Evolutionary conservation across 2,113 vertebrate genomes (phyloP).

Genomic region (Accipiter virgatus): DNA sequence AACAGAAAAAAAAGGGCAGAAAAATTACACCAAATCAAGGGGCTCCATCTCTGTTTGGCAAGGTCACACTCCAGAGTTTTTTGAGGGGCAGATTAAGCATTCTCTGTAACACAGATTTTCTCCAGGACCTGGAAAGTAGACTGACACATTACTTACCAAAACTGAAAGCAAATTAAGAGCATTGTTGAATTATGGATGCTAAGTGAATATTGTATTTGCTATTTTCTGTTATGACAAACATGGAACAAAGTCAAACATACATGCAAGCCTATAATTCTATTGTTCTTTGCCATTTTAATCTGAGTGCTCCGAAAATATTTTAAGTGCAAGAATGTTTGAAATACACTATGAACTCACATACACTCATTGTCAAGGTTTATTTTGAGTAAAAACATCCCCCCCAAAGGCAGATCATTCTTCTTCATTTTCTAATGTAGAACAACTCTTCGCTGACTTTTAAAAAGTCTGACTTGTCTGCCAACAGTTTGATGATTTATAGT

Average conservation of each 20-base stretch:
- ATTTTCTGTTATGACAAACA: background rate
- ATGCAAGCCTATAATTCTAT: background rate
- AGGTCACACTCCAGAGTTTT: background rate
- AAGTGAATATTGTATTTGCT: background rate
- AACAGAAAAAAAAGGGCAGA: background rate
- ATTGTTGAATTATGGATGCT: background rate
- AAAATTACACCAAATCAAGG: background rate
- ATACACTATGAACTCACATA: too few species aligned
- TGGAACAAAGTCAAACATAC: background rate
- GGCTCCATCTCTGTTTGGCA: background rate
- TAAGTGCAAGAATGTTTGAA: too few species aligned
- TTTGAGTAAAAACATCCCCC: too few species aligned
- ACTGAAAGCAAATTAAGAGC: background rate
- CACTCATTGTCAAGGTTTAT: too few species aligned
- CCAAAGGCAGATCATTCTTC: too few species aligned
- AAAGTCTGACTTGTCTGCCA: too few species aligned
- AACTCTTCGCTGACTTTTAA: too few species aligned
- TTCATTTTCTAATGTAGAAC: too few species aligned
- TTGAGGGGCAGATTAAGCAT: background rate
- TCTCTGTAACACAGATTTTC: background rate
- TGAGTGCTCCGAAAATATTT: background rate
- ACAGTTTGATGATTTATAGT: background rate
- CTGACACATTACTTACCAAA: background rate
- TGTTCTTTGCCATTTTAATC: background rate
- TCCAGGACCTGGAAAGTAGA: background rate